Percentiles rank a stretch among this genome's conserved stretches.
Conservation (phyloP, 1,140 invertebrate genomes). For the Sarcophaga peregrina region DNA sequence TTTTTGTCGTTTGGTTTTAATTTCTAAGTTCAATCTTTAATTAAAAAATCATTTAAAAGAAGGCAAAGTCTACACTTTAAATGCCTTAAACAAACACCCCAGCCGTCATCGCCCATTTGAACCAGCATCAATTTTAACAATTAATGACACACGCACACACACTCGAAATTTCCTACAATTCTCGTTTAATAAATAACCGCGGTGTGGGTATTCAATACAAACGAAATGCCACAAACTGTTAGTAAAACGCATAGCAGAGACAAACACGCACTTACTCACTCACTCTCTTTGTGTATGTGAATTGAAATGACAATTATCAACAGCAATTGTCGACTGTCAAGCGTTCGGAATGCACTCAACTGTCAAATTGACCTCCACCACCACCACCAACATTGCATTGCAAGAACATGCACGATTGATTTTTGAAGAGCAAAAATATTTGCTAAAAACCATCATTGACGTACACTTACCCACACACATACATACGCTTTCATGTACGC, state of each 20-base stretch:
- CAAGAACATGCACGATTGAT: neutral
- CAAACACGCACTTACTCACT: neutral
- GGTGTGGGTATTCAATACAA: neutral
- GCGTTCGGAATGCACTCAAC: neutral
- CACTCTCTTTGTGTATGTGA: neutral
- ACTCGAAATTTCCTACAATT: constrained; percentile 1
- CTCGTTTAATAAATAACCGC: neutral
- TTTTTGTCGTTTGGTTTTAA: neutral
- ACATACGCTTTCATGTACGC: too few relatives aligned
- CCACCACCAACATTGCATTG: neutral
- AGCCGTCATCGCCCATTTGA: neutral
- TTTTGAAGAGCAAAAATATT: neutral
- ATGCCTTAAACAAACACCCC: neutral
- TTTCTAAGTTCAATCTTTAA: neutral
- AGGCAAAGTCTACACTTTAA: neutral
- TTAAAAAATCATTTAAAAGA: neutral
- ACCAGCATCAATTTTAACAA: constrained; percentile 2
- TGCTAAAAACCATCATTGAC: too few relatives aligned
- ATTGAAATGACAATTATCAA: constrained; percentile 23
- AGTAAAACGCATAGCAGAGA: neutral
- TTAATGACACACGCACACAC: constrained; percentile 1
- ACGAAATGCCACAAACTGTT: neutral
- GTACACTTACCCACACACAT: too few relatives aligned
- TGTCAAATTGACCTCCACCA: constrained; percentile 21
- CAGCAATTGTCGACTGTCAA: constrained; percentile 1